A percentile compares a stretch with the other conserved stretches of the same genome.
These are phyloP conservation scores for Noctua pronuba DNA, from an alignment of 2,888 invertebrate genomes.

Conservation along the genomic window DNA sequence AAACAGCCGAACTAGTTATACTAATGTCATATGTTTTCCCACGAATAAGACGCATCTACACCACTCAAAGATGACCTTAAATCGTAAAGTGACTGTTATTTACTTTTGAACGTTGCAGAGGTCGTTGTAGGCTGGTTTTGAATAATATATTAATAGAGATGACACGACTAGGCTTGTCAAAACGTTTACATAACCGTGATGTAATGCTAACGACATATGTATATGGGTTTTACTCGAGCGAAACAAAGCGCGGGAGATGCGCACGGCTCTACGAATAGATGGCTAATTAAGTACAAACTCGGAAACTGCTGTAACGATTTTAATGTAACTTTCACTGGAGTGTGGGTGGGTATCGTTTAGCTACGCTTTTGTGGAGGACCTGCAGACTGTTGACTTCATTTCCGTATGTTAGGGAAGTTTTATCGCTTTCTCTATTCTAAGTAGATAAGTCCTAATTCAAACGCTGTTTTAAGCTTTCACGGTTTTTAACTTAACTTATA, in stretches of 20 bases:
- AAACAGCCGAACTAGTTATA: conserved; percentile 70
- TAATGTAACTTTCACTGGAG: conserved; percentile 51
- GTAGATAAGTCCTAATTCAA: too few species aligned
- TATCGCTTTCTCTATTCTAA: conserved; percentile 1
- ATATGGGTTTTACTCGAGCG: conserved; percentile 60
- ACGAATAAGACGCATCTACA: conserved; percentile 67
- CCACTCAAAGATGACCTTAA: conserved; percentile 59
- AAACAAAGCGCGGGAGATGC: conserved; percentile 52
- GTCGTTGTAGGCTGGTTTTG: conserved; percentile 67
- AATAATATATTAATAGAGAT: conserved; percentile 78
- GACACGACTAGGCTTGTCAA: conserved; percentile 81
- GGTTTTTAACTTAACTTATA: too few species aligned
- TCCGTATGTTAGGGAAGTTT: conserved; percentile 14
- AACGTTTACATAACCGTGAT: conserved; percentile 81
- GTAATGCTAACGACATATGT: conserved; percentile 69
- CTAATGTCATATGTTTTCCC: conserved; percentile 74
- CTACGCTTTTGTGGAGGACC: conserved; percentile 33
- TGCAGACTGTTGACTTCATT: conserved; percentile 13
- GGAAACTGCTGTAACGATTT: conserved; percentile 45
- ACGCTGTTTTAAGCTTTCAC: too few species aligned
- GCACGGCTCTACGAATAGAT: conserved; percentile 27
- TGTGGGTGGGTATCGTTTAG: conserved; percentile 48
- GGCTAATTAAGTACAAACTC: conserved; percentile 55
- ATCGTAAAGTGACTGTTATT: conserved; percentile 30
- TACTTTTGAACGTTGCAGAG: conserved; percentile 41